Evolutionary conservation across 1,140 invertebrate genomes (phyloP), one percentile per base, ranked within the genome.

Genomic region (Episyrphus balteatus): DNA sequence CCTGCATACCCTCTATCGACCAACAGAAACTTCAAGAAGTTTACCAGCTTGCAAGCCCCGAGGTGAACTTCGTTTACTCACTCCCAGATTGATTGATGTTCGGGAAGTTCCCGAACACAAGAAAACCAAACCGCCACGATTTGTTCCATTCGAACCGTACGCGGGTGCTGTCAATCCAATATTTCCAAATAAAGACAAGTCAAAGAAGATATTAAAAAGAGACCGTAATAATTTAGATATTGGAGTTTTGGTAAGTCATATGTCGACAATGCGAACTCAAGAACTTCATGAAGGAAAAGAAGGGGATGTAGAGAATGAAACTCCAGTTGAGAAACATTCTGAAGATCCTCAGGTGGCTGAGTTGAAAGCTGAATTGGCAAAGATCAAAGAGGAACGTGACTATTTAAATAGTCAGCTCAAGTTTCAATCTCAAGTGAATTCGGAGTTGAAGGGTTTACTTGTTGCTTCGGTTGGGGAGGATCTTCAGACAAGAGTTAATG

Each of bases 401-500:
- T 75, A 80, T 54, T 70, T 84, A 14, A 78, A 84, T 56, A 78
- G 77, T 59, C 82, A 88, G 52, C 70, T 85, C 5, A 83, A 80
- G 55, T 83, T 83, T 60, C 82, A 84, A 64, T 75, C 70, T 9
- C 60, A 93, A 82, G 87, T 95, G 1, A 95, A 95, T 73, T 80
- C 83, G 48, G 92, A 95, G 70, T 71, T 96, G 33, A 96, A 95
- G 70, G 92, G 86, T 64, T 77, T 96, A 62, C 65, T 96, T 32
- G 88, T 96, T 3, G 92, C 92, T 18, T 91, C 91, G 19, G 86
- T 96, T 39, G 92, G 92, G 14, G 92, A 95, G 72, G 92, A 96
- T 73, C 72, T 95, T 37, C 82, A 94, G 71, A 83, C 80, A 2
- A 80, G 83, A 68, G 88, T 96, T 2, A 88, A 94, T 62, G 78